Conservation (phyloP, 2,888 invertebrate genomes). For the Cryptus armator region DNA sequence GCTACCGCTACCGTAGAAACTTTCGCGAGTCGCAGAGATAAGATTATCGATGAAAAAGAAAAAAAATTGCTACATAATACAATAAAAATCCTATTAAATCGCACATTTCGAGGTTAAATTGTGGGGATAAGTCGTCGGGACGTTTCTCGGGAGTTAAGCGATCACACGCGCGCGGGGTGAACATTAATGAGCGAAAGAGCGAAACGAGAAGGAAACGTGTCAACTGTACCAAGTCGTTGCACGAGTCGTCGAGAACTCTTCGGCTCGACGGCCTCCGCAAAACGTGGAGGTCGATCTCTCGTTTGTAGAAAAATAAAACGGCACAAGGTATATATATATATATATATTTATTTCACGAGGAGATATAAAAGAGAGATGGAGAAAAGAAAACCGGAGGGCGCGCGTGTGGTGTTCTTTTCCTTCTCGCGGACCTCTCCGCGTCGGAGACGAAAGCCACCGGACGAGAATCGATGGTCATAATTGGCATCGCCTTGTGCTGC, state of each 20-base stretch:
- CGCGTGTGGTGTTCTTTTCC: neutral
- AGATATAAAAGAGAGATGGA: slow-evolving; percentile 22
- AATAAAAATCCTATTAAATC: too few relatives aligned
- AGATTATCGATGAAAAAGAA: neutral
- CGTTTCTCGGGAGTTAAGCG: neutral
- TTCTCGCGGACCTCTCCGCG: neutral
- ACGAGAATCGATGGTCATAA: slow-evolving; percentile 66
- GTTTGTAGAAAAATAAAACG: slow-evolving; percentile 10
- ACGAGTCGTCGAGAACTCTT: slow-evolving; percentile 3
- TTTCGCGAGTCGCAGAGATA: slow-evolving; percentile 36
- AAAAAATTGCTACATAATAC: neutral
- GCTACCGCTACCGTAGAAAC: slow-evolving; percentile 42
- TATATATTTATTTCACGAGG: neutral
- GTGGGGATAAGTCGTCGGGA: slow-evolving; percentile 19
- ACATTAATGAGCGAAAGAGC: slow-evolving; percentile 37
- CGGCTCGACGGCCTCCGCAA: slow-evolving; percentile 29
- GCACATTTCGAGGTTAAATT: neutral
- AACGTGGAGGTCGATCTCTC: slow-evolving; percentile 50
- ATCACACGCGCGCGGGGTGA: neutral
- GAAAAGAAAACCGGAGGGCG: slow-evolving; percentile 11
- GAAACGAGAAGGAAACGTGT: slow-evolving; percentile 41
- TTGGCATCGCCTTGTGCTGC: slow-evolving; percentile 58
- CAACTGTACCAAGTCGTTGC: slow-evolving; percentile 24
- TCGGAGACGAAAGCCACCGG: slow-evolving; percentile 63
- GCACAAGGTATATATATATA: slow-evolving; percentile 15